These are phyloP conservation scores for Hirtodrosophila trivittata DNA, from an alignment of 2,888 invertebrate genomes.

Conservation along the genomic window DNA sequence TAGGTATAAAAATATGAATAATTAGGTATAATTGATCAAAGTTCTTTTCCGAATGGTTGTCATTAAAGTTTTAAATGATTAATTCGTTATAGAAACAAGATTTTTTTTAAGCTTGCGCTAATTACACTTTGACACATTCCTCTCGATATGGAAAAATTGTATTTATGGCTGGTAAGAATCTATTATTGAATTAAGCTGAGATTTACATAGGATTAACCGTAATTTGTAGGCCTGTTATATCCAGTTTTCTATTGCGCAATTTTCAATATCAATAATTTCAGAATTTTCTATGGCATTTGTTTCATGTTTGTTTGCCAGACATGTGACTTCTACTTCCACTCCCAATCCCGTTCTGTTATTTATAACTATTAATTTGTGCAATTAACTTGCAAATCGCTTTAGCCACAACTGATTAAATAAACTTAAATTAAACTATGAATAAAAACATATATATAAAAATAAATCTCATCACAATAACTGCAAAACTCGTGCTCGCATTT, in stretches of 20 bases:
- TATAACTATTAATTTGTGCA: conserved; percentile 67
- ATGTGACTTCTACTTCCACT: conserved; percentile 33
- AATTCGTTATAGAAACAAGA: too few species aligned
- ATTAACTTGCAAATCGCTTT: conserved; percentile 66
- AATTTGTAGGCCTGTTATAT: conserved; percentile 2
- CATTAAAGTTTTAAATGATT: too few species aligned
- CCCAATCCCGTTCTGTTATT: conserved; percentile 44
- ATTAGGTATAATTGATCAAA: too few species aligned
- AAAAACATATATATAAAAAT: conserved; percentile 18
- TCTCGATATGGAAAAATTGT: too few species aligned
- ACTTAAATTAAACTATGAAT: conserved; percentile 52
- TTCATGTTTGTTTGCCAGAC: conserved; percentile 7
- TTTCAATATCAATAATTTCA: conserved; percentile 8
- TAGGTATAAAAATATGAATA: too few species aligned
- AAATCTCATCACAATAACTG: conserved; percentile 22
- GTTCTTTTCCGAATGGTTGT: too few species aligned
- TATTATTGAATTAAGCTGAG: conserved; percentile 3
- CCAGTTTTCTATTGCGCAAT: conserved; percentile 6
- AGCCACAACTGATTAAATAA: conserved; percentile 57
- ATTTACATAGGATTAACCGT: conserved; percentile 9
- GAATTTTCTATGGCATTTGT: conserved; percentile 11
- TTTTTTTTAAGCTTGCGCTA: too few species aligned
- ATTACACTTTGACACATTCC: too few species aligned
- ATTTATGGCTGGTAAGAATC: too few species aligned
- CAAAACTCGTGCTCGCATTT: conserved; percentile 53